phyloP scores from a whole-genome alignment of 1,140 invertebrate species.

The Melanaphis sacchari region DNA sequence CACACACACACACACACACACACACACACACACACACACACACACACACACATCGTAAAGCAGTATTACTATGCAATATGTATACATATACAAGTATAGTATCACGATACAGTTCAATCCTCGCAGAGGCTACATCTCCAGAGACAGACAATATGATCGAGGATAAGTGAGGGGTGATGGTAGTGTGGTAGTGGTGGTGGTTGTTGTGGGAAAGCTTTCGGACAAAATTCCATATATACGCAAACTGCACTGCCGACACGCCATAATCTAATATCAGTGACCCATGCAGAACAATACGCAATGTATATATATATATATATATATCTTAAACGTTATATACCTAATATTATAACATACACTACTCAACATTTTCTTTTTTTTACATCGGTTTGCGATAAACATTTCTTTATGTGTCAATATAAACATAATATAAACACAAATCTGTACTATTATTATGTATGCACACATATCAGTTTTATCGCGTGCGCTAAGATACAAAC shows the following conservation, averaged over 20 bases:
- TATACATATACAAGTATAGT: neutral
- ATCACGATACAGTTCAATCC: neutral
- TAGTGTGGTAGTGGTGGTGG: neutral
- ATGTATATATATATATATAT: neutral
- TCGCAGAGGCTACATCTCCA: neutral
- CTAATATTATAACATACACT: neutral
- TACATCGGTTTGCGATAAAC: neutral
- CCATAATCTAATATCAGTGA: conserved; percentile 29
- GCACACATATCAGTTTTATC: neutral
- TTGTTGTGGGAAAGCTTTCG: neutral
- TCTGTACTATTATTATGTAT: neutral
- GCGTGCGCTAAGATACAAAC: neutral
- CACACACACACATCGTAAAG: neutral
- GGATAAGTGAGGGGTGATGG: neutral
- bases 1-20: too few species aligned
- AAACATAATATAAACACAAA: neutral
- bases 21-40: too few species aligned
- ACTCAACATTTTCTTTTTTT: neutral
- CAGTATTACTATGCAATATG: neutral
- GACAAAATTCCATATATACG: neutral
- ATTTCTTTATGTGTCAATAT: neutral
- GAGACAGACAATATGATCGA: neutral
- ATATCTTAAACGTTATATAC: neutral
- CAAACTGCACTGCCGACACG: neutral
- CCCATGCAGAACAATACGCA: neutral